Evolutionary conservation across 2,797 vertebrate species (phyloP).

Genomic region (Brachyalestes nurse): DNA sequence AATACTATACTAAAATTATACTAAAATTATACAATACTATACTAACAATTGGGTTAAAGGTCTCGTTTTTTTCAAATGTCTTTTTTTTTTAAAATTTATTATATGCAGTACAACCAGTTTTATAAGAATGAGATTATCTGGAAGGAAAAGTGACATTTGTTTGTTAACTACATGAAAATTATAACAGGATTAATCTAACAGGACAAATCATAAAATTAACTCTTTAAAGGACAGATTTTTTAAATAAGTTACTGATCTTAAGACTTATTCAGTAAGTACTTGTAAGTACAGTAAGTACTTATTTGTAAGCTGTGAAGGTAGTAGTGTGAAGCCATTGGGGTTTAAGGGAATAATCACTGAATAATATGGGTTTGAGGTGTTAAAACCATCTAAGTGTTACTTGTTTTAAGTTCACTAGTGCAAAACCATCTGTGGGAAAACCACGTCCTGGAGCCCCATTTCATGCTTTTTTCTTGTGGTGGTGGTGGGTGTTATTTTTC

Average conservation of each 20-base stretch:
- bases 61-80: neutral
- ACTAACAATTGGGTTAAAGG: neutral
- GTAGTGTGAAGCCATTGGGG: neutral
- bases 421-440: slow-evolving; percentile 5
- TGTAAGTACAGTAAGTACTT: too few relatives aligned
- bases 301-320: neutral
- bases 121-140: neutral
- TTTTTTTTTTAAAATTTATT: neutral
- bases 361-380: neutral
- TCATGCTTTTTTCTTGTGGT: slow-evolving; percentile 25
- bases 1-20: too few relatives aligned
- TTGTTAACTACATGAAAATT: too few relatives aligned
- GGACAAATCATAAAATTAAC: neutral
- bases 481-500: slow-evolving; percentile 27
- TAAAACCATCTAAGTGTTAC: neutral
- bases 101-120: neutral
- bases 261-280: neutral
- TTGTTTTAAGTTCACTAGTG: neutral
- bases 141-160: neutral
- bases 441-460: slow-evolving; percentile 3
- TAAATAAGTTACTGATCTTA: neutral
- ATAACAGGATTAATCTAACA: neutral
- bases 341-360: neutral
- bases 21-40: too few relatives aligned
- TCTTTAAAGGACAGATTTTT: too few relatives aligned